Conservation (phyloP, 2,888 invertebrate genomes). For the Noctua fimbriata region DNA sequence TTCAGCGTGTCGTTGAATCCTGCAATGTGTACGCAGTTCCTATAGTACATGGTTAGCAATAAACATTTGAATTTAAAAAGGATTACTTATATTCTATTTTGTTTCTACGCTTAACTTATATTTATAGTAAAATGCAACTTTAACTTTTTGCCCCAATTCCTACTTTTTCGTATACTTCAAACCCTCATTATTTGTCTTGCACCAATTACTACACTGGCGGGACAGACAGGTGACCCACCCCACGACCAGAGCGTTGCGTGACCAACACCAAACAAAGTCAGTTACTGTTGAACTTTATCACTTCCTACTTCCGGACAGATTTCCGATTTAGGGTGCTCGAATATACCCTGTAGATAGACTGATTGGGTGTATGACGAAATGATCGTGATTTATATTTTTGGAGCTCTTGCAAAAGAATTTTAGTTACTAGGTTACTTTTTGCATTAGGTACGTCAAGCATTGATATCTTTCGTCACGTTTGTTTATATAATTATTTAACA, state of each 20-base stretch:
- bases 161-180: slow-evolving; percentile 8
- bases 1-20: background rate
- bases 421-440: background rate
- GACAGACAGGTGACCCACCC: slow-evolving; percentile 80
- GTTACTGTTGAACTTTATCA: slow-evolving; percentile 86
- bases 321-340: slow-evolving; percentile 76
- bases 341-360: slow-evolving; percentile 47
- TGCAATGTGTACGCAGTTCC: no score
- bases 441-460: background rate
- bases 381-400: background rate
- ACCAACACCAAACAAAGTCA: slow-evolving; percentile 83
- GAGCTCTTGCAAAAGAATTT: background rate
- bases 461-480: background rate
- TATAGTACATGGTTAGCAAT: background rate
- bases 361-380: slow-evolving; percentile 20
- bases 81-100: no score
- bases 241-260: slow-evolving; percentile 77
- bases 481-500: background rate
- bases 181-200: slow-evolving; percentile 74
- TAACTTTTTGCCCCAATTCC: background rate
- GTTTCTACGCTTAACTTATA: background rate
- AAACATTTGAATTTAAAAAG: no score
- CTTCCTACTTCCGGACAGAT: slow-evolving; percentile 86
- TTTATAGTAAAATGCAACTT: background rate
- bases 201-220: slow-evolving; percentile 74